Evolutionary conservation across 2,113 vertebrate genomes (phyloP).

Genomic region (Circaetus gallicus): DNA sequence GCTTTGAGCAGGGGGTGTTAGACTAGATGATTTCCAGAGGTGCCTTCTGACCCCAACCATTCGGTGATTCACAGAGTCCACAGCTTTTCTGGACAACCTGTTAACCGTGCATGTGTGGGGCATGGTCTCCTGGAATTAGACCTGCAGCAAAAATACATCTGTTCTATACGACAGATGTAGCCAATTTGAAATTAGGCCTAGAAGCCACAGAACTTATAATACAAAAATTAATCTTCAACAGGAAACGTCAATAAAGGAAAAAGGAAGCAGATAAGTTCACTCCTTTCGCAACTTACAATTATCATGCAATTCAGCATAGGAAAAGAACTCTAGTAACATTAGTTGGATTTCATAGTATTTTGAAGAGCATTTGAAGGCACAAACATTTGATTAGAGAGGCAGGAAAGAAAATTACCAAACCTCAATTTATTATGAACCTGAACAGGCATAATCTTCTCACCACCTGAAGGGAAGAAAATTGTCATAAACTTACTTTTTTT

Average conservation of each 20-base stretch:
- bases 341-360: neutral
- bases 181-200: neutral
- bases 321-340: neutral
- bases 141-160: neutral
- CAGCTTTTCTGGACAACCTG: neutral
- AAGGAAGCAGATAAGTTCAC: neutral
- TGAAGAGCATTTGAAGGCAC: neutral
- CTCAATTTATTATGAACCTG: neutral
- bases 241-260: neutral
- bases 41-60: neutral
- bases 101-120: neutral
- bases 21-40: neutral
- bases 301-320: neutral
- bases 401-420: neutral
- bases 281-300: neutral
- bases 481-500: neutral
- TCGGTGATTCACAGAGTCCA: neutral
- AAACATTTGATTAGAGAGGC: neutral
- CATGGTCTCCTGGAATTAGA: neutral
- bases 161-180: fast-evolving
- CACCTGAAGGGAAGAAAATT: neutral
- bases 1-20: neutral
- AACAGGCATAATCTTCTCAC: neutral
- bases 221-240: neutral
- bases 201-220: neutral